Evolutionary conservation across 35 echinoderm and acorn worm genomes (phyloP).

Genomic region (Anneissia japonica): DNA sequence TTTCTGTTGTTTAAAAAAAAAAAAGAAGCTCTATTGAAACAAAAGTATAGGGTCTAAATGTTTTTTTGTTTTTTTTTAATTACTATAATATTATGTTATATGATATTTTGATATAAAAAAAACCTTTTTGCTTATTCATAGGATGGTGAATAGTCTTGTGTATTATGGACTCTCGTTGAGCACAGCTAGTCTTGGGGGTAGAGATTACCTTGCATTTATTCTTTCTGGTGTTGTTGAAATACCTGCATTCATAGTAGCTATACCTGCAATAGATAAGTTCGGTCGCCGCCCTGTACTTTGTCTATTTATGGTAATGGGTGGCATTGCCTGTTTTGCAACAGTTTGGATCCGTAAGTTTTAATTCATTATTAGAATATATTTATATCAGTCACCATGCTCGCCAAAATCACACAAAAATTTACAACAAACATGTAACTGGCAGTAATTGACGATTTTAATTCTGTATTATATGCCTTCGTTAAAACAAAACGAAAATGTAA

Average conservation of each 20-base stretch:
- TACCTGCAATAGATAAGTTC: slow-evolving; percentile 53
- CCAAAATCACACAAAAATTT: too few species aligned
- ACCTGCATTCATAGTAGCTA: slow-evolving; percentile 48
- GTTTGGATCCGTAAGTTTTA: slow-evolving; percentile 38
- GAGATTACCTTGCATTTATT: slow-evolving; percentile 60
- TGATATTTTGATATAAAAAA: neutral
- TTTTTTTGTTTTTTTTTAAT: too few species aligned
- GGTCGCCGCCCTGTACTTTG: slow-evolving; percentile 40
- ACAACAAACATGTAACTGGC: too few species aligned
- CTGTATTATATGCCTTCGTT: too few species aligned
- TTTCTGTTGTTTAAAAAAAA: too few species aligned
- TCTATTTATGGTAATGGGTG: slow-evolving; percentile 45
- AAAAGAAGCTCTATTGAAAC: too few species aligned
- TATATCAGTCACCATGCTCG: too few species aligned
- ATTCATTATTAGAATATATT: too few species aligned
- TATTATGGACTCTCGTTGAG: slow-evolving; percentile 81
- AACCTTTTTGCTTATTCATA: neutral
- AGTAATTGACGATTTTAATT: too few species aligned
- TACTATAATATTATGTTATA: too few species aligned
- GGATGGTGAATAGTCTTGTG: slow-evolving; percentile 67
- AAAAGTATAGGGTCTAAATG: too few species aligned
- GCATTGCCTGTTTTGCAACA: slow-evolving; percentile 60
- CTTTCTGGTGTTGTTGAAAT: slow-evolving; percentile 69
- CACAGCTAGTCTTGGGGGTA: slow-evolving; percentile 57
- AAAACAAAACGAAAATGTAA: too few species aligned